Conservation (phyloP, 2,797 vertebrate species). For the Trichosurus vulpecula region DNA sequence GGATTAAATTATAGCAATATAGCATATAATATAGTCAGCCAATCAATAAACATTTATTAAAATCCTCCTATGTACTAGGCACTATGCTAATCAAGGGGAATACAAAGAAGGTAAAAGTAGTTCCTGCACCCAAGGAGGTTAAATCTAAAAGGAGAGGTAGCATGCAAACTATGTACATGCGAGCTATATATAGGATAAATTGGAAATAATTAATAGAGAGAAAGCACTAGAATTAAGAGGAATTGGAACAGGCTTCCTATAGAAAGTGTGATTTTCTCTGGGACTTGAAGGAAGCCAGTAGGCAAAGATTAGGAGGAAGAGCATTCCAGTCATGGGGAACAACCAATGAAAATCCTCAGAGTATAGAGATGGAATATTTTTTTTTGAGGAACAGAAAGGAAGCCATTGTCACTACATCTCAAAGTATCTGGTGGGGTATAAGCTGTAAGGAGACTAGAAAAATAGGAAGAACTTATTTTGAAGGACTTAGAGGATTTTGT, state of each 20-base stretch:
- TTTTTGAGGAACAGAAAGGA: background rate
- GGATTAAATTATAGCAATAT: background rate
- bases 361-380: background rate
- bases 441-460: background rate
- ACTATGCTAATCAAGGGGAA: background rate
- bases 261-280: background rate
- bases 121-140: background rate
- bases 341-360: background rate
- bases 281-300: background rate
- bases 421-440: background rate
- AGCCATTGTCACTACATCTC: background rate
- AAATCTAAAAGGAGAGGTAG: background rate
- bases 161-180: background rate
- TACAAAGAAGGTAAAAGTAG: background rate
- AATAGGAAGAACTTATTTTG: background rate
- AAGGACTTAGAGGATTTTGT: background rate
- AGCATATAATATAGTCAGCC: background rate
- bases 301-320: background rate
- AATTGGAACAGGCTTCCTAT: background rate
- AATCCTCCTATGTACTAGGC: background rate
- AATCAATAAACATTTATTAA: background rate
- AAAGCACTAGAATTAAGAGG: background rate
- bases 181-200: background rate
- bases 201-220: background rate
- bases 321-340: background rate